These are phyloP conservation scores for Crotalus horridus DNA, from an alignment of 2,113 vertebrate genomes.

Conservation along the genomic window DNA sequence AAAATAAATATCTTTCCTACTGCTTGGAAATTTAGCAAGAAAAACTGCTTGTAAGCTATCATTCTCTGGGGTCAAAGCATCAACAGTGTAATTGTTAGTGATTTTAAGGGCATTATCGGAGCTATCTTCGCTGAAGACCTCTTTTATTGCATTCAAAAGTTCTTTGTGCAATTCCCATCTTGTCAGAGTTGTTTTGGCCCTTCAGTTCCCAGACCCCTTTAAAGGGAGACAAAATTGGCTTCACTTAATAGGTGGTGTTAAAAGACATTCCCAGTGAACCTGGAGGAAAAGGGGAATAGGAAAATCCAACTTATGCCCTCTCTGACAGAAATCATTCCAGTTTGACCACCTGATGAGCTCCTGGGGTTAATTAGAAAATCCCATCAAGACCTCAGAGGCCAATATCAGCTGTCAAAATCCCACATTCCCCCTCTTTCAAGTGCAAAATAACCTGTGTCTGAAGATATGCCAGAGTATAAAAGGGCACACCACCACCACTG, in stretches of 20 bases:
- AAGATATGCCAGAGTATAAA: conserved; percentile 79
- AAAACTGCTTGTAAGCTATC: neutral
- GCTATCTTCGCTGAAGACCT: neutral
- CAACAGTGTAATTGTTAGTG: conserved; percentile 15
- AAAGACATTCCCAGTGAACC: conserved; percentile 19
- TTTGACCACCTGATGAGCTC: conserved; percentile 74
- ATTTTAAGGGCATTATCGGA: neutral
- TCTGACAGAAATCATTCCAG: conserved; percentile 68
- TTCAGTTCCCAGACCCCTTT: conserved; percentile 16
- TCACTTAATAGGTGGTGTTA: neutral
- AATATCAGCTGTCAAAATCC: conserved; percentile 81
- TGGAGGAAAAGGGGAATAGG: conserved; percentile 30
- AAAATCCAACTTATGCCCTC: conserved; percentile 71
- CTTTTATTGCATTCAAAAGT: neutral
- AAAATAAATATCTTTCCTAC: neutral
- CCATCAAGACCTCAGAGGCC: conserved; percentile 77
- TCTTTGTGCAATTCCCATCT: conserved; percentile 7
- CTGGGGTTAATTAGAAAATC: conserved; percentile 82
- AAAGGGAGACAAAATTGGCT: neutral
- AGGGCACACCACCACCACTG: conserved; percentile 70
- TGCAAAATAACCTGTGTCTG: conserved; percentile 83
- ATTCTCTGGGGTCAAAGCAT: neutral
- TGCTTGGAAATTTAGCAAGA: neutral
- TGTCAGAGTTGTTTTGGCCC: neutral
- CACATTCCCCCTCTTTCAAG: conserved; percentile 77